phyloP scores from a whole-genome alignment of 2,113 vertebrate species.

The Calypte anna region DNA sequence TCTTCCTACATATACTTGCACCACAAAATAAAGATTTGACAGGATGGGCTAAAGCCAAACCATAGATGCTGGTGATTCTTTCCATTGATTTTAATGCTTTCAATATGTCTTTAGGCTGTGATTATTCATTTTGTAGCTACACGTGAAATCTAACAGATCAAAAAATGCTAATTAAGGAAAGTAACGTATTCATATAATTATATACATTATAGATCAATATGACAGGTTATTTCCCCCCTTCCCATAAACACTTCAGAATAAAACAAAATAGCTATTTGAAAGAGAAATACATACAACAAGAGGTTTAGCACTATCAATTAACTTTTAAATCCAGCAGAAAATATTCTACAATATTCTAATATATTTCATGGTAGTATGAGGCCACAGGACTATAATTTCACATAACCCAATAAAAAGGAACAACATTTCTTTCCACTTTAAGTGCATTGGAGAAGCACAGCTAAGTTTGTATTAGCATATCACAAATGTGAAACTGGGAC shows the following conservation, averaged over 20 bases:
- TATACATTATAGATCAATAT: conserved; percentile 21
- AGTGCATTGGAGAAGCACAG: conserved; percentile 2
- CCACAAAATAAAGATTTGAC: background rate
- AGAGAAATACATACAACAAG: background rate
- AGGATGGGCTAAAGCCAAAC: background rate
- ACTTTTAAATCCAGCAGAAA: conserved; percentile 15
- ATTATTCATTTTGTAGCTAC: conserved; percentile 19
- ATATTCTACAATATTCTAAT: background rate
- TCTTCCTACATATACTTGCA: background rate
- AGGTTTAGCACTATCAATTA: background rate
- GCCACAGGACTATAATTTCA: background rate
- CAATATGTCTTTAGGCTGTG: background rate
- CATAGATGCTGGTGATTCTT: background rate
- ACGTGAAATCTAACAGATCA: background rate
- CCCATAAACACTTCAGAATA: conserved; percentile 5
- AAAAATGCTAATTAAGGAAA: conserved; percentile 21
- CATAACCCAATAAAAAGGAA: background rate
- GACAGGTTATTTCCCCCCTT: conserved; percentile 16
- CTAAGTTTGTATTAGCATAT: conserved; percentile 54
- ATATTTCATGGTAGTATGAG: background rate
- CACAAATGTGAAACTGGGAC: conserved; percentile 68
- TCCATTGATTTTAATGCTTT: background rate
- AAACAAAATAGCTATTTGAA: conserved; percentile 16
- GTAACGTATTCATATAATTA: conserved; percentile 25
- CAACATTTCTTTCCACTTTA: background rate